Conservation (phyloP, 2,113 vertebrate genomes). For the Sinocyclocheilus grahami region DNA sequence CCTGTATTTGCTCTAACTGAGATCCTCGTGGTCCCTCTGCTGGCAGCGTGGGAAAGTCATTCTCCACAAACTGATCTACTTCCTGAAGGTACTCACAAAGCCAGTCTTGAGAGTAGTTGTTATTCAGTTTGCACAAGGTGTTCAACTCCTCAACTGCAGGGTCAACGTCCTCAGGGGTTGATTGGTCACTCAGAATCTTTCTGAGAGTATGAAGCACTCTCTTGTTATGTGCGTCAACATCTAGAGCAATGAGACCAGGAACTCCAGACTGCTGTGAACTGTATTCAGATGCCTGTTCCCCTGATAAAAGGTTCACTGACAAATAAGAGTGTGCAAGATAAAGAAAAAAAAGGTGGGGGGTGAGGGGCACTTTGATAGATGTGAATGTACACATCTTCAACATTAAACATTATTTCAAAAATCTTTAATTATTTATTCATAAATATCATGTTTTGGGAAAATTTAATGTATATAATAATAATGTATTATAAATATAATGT, state of each 20-base stretch:
- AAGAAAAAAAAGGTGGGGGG: not conserved
- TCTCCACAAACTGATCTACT: conserved; percentile 39
- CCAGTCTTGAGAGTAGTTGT: not conserved
- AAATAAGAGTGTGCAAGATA: not conserved
- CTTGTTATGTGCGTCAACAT: not conserved
- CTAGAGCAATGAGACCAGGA: not conserved
- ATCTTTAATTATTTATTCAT: not conserved
- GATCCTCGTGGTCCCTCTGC: not conserved
- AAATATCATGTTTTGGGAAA: not conserved
- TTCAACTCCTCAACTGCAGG: conserved; percentile 22
- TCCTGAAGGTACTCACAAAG: conserved; percentile 7
- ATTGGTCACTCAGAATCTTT: not conserved
- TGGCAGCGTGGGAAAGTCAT: conserved; percentile 52
- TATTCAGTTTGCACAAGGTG: not conserved
- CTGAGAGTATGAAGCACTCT: not conserved
- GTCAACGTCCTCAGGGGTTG: not conserved
- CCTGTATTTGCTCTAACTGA: not conserved
- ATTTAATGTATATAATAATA: too few relatives aligned
- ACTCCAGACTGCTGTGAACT: not conserved
- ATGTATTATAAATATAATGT: too few relatives aligned
- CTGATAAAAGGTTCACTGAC: not conserved
- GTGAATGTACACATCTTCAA: not conserved
- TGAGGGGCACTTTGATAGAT: not conserved
- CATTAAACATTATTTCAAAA: not conserved
- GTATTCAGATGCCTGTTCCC: not conserved